Base-by-base conservation (phyloP, 2,888 invertebrate genomes). In the Gortyna flavago region DNA sequence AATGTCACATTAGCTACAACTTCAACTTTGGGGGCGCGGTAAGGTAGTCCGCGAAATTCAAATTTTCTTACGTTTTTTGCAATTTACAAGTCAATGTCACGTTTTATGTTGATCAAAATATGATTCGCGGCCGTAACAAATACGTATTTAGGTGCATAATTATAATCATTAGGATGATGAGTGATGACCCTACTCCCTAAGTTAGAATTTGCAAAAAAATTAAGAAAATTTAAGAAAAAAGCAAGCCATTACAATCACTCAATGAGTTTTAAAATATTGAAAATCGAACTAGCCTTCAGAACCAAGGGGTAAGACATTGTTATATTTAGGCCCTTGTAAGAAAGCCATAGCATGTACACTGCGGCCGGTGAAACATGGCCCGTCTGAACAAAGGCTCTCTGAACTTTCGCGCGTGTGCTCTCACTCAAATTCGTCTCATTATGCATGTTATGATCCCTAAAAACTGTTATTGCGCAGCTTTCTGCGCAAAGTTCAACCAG, bases 1-100 rank as follows among this genome's bases (percentile, higher is more conserved):
- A 76, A 76, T 74, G 3, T 76, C 18, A n/a, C 35, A 29, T 41
- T 41, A 41, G 3, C 9, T 41, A 9, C 41, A 41, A 41, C 41
- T 41, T 41, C 2, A 41, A 41, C 41, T 41, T 41, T 13, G 41
- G 11, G 41, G 41, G 41, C 41, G 41, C 41, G 3, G 41, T 41
- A 41, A 41, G 13, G 13, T 44, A 44, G 44, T 44, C 44, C 13
- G 44, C 44, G 4, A 44, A 44, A 44, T 44, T 44, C 11, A 13
- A 44, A 44, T 13, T 44, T 41, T 44, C 13, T 44, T 44, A 44
- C 4, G 3, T 44, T 44, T 41, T 44, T 13, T 44, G 44, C 44
- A 44, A 44, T 13, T 44, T 13, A 44, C 11, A 44, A 44, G 44
- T 44, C 44, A 44, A 13, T 44, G 44, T 44, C 44, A 44, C 44